A percentile compares a stretch with the other conserved stretches of the same genome.
Evolutionary conservation across 2,113 vertebrate species (phyloP).

Genomic region (Apteryx mantelli): DNA sequence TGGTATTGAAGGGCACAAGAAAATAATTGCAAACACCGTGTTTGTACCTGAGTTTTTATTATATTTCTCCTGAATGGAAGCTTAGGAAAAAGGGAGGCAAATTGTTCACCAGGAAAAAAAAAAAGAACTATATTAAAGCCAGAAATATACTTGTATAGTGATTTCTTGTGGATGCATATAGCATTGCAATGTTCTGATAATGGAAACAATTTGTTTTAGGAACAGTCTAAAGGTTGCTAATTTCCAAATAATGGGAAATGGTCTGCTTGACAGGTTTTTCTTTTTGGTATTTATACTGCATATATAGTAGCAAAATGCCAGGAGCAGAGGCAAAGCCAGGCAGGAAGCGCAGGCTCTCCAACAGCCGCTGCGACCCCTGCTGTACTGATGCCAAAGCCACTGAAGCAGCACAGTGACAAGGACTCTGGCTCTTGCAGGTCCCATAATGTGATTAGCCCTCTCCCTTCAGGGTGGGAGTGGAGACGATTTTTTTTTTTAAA

Average conservation of each 20-base stretch:
- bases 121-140: neutral
- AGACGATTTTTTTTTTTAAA: neutral
- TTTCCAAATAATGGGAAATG: constrained; percentile 75
- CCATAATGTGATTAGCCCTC: neutral
- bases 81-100: neutral
- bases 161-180: constrained; percentile 10
- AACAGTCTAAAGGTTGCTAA: constrained; percentile 72
- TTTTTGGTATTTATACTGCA: constrained; percentile 37
- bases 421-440: neutral
- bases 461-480: neutral
- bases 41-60: constrained; percentile 28
- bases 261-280: constrained; percentile 70
- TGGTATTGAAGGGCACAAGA: neutral
- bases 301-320: neutral
- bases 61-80: neutral
- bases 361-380: constrained; percentile 19
- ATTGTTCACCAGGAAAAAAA: neutral
- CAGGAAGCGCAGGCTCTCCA: constrained; percentile 15
- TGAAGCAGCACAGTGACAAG: neutral
- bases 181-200: constrained; percentile 35
- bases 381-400: neutral
- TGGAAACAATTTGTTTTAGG: constrained; percentile 68
- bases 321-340: neutral
- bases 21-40: constrained; percentile 21
- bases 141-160: neutral